Evolutionary conservation across 1,140 invertebrate genomes (phyloP).

Genomic region (Anthonomus grandis): DNA sequence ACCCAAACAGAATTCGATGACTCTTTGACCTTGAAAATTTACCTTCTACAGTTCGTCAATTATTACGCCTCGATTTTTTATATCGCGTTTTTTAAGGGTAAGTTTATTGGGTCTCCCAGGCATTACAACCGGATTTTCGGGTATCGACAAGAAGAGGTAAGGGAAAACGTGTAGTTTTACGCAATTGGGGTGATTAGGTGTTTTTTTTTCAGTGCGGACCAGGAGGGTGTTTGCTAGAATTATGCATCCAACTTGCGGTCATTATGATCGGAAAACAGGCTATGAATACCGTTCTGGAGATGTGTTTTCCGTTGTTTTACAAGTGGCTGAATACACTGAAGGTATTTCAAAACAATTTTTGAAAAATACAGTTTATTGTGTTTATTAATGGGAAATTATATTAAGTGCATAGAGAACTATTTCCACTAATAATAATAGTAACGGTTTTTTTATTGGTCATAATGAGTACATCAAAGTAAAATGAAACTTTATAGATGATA

Average conservation of each 20-base stretch:
- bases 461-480: no score
- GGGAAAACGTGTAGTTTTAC: constrained; percentile 12
- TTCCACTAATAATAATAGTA: neutral
- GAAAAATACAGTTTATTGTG: neutral
- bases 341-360: constrained; percentile 19
- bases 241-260: constrained; percentile 89
- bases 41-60: constrained; percentile 96
- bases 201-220: constrained; percentile 63
- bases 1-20: constrained; percentile 99
- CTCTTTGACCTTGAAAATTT: constrained; percentile 94
- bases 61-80: constrained; percentile 99
- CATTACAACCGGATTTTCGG: constrained; percentile 73
- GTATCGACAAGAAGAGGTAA: constrained; percentile 80
- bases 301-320: constrained; percentile 69
- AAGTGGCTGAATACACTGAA: constrained; percentile 71
- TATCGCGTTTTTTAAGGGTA: constrained; percentile 97
- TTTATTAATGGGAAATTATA: neutral
- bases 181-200: neutral
- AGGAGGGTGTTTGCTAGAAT: constrained; percentile 86
- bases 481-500: no score
- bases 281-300: constrained; percentile 86
- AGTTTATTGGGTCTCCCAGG: constrained; percentile 81
- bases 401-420: neutral
- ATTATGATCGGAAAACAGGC: constrained; percentile 96
- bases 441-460: neutral